phyloP scores from a whole-genome alignment of 2,113 vertebrate genomes.

The Urocolius indicus region DNA sequence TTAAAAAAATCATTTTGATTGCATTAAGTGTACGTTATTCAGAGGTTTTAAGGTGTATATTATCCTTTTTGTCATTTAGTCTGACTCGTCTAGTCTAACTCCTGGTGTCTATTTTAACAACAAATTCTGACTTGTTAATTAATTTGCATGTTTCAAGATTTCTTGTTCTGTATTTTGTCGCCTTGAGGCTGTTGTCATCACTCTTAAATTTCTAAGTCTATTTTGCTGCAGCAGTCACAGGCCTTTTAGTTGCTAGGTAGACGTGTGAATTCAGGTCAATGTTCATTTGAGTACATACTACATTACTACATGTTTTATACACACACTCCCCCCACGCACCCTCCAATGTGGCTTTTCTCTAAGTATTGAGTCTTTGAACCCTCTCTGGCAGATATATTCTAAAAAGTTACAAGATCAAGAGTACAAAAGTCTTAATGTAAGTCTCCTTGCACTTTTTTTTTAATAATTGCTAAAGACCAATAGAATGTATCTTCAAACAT shows the following conservation, averaged over 20 bases:
- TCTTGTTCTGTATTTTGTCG: slow-evolving; percentile 78
- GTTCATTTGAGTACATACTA: background rate
- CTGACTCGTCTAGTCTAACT: background rate
- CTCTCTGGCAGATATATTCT: background rate
- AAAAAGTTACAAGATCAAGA: background rate
- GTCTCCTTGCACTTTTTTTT: background rate
- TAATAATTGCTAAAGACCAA: background rate
- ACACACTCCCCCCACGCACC: accelerated
- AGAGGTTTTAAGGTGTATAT: background rate
- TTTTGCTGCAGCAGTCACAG: slow-evolving; percentile 33
- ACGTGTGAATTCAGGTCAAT: background rate
- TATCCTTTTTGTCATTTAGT: background rate
- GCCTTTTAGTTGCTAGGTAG: background rate
- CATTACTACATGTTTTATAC: background rate
- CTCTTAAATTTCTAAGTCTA: background rate
- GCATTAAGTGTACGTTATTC: background rate
- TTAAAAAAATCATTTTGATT: background rate
- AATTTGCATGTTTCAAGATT: slow-evolving; percentile 57
- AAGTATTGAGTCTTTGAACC: background rate
- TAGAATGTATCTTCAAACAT: background rate
- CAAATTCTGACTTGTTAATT: slow-evolving; percentile 25
- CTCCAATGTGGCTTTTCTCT: accelerated
- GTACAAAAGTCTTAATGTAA: background rate
- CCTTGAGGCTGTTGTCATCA: slow-evolving; percentile 70
- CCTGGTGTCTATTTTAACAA: background rate